Base-by-base conservation (phyloP, 2,797 vertebrate genomes). In the Valencia hispanica region DNA sequence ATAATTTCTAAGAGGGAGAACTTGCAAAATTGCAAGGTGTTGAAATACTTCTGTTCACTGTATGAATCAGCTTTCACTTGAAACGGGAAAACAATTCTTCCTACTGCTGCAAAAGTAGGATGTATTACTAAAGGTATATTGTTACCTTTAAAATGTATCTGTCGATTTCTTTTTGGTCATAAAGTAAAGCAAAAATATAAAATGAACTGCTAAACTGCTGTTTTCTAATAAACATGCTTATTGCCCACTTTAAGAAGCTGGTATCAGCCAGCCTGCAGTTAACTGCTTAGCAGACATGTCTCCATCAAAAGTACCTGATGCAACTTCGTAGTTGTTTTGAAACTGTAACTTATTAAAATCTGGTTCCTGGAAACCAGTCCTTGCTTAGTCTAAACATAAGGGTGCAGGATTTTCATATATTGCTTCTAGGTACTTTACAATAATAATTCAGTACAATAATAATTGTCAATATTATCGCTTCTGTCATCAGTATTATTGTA, bases 401-500 rank as follows among this genome's bases (percentile, higher is more conserved):
- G 25, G 2, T 66, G 39, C 39, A 68, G 10, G 12, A 27, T 68
- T 43, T 68, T 43, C 22, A 27, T 25, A 27, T 25, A 27, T n/a
- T 5, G 11, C 20, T n/a, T 43, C 25, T 14, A 39, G 1, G 50
- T 20, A 51, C 4, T 39, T 39, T 65, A 25, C 32, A 39, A 18
- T 55, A 55, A 68, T 68, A 68, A 68, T 68, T 27, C n/a, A n/a
- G n/a, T 65, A 25, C 32, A 39, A 18, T 55, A 55, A 68, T 68
- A 68, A 68, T 68, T 27, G 25, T n/a, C 5, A 27, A n/a, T n/a
- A n/a, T n/a, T n/a, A n/a, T n/a, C 15, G 14, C 45, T 8, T 30
- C 14, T 27, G 55, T 57, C 45, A 43, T 25, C 39, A 45, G 7
- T n/a, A 27, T 17, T 68, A 27, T 6, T 27, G n/a, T n/a, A 43